Conservation (phyloP, 2,113 vertebrate genomes). For the Cyanoliseus patagonus region DNA sequence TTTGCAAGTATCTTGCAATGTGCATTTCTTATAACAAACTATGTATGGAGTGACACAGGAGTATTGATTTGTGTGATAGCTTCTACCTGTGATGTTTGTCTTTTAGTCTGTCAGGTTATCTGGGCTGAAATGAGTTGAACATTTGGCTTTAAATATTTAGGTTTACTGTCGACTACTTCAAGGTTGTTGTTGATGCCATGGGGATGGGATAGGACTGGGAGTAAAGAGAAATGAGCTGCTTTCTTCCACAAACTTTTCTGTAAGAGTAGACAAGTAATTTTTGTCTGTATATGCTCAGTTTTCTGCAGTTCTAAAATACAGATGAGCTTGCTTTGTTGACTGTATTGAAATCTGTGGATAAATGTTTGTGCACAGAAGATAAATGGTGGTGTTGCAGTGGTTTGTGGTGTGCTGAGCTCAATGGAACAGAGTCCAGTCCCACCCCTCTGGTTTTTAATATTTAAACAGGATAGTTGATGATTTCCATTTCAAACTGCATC, state of each 20-base stretch:
- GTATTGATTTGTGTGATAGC: background rate
- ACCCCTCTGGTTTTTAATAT: constrained; percentile 25
- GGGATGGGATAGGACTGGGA: background rate
- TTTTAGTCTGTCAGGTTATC: background rate
- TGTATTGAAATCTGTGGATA: background rate
- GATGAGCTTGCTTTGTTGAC: background rate
- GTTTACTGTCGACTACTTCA: background rate
- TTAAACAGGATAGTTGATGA: background rate
- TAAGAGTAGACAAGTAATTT: background rate
- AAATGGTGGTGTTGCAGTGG: background rate
- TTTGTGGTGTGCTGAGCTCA: background rate
- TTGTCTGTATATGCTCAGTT: background rate
- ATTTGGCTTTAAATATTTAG: constrained; percentile 11
- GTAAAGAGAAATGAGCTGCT: background rate
- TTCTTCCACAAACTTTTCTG: background rate
- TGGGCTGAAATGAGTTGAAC: background rate
- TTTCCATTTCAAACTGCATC: constrained; percentile 11
- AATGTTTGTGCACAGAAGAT: background rate
- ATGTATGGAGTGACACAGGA: background rate
- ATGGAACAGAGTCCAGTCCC: background rate
- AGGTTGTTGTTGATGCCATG: background rate
- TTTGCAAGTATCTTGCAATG: background rate
- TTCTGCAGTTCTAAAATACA: background rate
- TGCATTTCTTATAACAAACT: background rate
- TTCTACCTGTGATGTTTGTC: constrained; percentile 22